Percentiles rank a stretch among this genome's conserved stretches.
Evolutionary conservation across 2,113 vertebrate genomes (phyloP).

Genomic region (Callipepla squamata): DNA sequence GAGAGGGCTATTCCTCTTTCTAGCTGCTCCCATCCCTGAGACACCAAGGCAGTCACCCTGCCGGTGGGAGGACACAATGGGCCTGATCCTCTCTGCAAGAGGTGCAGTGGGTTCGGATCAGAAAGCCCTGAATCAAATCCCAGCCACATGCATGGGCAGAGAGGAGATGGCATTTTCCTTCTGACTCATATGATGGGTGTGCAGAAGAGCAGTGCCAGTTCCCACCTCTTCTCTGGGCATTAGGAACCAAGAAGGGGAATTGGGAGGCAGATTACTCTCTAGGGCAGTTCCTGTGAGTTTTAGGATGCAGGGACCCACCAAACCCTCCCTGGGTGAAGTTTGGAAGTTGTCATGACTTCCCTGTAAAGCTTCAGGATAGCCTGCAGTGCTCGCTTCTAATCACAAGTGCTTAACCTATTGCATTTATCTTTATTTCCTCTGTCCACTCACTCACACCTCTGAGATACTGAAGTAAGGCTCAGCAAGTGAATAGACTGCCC

Average conservation of each 20-base stretch:
- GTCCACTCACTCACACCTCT: neutral
- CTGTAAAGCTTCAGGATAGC: neutral
- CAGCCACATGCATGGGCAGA: neutral
- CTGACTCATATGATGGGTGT: neutral
- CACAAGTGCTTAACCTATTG: neutral
- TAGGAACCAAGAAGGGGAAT: neutral
- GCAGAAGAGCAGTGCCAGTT: neutral
- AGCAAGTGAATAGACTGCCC: neutral
- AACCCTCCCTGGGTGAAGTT: neutral
- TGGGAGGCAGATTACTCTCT: neutral
- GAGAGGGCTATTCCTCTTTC: neutral
- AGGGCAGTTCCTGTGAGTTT: neutral
- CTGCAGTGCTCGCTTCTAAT: neutral
- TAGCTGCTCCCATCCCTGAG: neutral
- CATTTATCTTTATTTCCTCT: slow-evolving; percentile 8
- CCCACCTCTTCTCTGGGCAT: accelerated
- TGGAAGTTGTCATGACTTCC: neutral
- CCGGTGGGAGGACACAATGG: neutral
- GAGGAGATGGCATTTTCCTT: neutral
- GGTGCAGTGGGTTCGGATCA: accelerated
- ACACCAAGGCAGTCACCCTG: neutral
- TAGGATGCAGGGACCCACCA: neutral
- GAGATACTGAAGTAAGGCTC: neutral
- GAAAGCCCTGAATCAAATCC: neutral
- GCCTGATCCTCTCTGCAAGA: neutral